These are phyloP conservation scores for Cepphus grylle DNA, from an alignment of 2,113 vertebrate species.

Conservation along the genomic window DNA sequence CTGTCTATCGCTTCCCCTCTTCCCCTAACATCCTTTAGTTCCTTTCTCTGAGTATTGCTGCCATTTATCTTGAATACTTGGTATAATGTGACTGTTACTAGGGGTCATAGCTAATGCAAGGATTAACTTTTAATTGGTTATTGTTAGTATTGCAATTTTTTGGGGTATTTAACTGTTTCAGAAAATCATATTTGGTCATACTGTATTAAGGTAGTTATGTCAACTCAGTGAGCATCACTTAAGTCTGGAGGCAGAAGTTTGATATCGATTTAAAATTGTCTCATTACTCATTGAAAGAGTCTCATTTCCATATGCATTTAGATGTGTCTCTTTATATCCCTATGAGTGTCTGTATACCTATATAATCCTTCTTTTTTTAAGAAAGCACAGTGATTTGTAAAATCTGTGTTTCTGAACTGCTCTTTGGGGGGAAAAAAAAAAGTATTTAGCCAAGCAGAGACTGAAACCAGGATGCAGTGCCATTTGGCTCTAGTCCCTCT, in stretches of 20 bases:
- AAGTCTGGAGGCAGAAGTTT: background rate
- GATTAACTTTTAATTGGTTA: background rate
- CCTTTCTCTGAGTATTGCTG: background rate
- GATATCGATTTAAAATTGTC: background rate
- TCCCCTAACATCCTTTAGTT: background rate
- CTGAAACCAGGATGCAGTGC: background rate
- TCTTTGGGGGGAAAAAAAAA: background rate
- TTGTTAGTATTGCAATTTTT: background rate
- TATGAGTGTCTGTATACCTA: background rate
- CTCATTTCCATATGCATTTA: background rate
- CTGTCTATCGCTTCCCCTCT: background rate
- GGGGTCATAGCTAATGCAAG: background rate
- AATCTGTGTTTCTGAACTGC: background rate
- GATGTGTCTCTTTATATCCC: background rate
- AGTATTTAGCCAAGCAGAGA: background rate
- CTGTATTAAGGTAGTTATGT: background rate
- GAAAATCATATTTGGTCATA: accelerated
- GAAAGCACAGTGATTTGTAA: background rate
- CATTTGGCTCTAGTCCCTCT: background rate
- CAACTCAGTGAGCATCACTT: background rate
- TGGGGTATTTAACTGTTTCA: background rate
- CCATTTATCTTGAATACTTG: background rate
- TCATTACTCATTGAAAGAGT: background rate
- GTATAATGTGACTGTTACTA: background rate
- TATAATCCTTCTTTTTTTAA: background rate